A percentile compares a stretch with the other conserved stretches of the same genome.
Conservation (phyloP, 35 echinoderm and acorn worm species). For the Apostichopus japonicus region DNA sequence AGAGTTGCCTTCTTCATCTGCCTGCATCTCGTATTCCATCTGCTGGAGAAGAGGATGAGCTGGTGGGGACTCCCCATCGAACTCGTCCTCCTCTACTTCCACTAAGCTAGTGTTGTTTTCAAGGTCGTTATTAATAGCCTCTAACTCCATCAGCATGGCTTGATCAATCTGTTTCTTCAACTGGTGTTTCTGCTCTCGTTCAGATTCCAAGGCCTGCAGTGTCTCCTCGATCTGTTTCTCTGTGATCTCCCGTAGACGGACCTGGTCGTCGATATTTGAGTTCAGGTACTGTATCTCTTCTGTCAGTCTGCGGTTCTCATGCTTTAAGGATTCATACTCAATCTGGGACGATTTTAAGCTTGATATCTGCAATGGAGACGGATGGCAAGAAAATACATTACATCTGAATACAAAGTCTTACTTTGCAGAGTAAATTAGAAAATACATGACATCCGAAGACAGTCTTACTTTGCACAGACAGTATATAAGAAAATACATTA, state of each 20-base stretch:
- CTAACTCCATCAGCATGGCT: conserved; percentile 90
- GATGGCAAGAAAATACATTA: no score
- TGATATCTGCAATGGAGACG: conserved; percentile 70
- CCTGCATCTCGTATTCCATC: conserved; percentile 84
- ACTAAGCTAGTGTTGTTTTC: conserved; percentile 77
- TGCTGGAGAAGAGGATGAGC: conserved; percentile 89
- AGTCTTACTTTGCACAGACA: no score
- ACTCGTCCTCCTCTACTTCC: conserved; percentile 77
- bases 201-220: conserved; percentile 85
- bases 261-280: conserved; percentile 87
- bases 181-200: conserved; percentile 96
- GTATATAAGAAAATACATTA: no score
- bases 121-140: conserved; percentile 94
- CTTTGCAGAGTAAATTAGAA: no score
- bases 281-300: conserved; percentile 95
- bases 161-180: conserved; percentile 97
- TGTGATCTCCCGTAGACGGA: conserved; percentile 84
- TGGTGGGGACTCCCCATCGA: conserved; percentile 62
- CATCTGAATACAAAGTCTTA: no score
- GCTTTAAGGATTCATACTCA: conserved; percentile 95
- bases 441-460: no score
- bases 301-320: conserved; percentile 86
- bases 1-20: conserved; percentile 43
- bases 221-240: conserved; percentile 98
- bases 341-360: conserved; percentile 93